Conservation (phyloP, 2,113 vertebrate species). For the Neoarius graeffei region DNA sequence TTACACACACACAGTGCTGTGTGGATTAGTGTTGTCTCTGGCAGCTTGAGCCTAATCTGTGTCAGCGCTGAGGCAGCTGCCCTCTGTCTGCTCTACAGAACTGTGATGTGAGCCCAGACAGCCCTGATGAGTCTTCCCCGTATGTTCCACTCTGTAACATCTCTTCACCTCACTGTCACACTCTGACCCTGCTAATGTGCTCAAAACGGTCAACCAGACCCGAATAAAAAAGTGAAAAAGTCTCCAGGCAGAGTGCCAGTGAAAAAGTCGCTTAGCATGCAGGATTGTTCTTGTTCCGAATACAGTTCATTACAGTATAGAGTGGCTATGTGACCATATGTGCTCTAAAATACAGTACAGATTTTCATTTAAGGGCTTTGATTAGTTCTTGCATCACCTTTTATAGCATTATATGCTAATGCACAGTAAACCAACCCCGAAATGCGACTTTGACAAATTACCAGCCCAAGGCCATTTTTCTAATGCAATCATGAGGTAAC, state of each 20-base stretch:
- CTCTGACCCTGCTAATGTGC: constrained; percentile 38
- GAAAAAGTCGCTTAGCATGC: background rate
- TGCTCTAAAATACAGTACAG: background rate
- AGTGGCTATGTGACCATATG: background rate
- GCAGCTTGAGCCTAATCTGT: constrained; percentile 57
- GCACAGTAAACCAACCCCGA: constrained; percentile 21
- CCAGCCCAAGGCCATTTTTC: constrained; percentile 8
- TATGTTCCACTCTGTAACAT: constrained; percentile 11
- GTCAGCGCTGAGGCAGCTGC: constrained; percentile 54
- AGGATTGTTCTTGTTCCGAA: background rate
- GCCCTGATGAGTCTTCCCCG: constrained; percentile 27
- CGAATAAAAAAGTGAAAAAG: background rate
- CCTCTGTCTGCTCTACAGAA: constrained; percentile 35
- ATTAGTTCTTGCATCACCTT: constrained; percentile 5
- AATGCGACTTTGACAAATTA: constrained; percentile 28
- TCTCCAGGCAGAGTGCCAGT: background rate
- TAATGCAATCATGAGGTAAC: constrained; percentile 26
- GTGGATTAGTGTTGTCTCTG: constrained; percentile 42
- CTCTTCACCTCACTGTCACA: constrained; percentile 21
- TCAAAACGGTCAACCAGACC: background rate
- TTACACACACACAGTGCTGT: constrained; percentile 4
- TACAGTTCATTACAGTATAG: background rate
- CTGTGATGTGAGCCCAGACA: constrained; percentile 14
- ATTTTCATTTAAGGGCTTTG: background rate
- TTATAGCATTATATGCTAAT: constrained; percentile 19